phyloP scores from a whole-genome alignment of 1,140 invertebrate genomes.

The Belonocnema kinseyi region DNA sequence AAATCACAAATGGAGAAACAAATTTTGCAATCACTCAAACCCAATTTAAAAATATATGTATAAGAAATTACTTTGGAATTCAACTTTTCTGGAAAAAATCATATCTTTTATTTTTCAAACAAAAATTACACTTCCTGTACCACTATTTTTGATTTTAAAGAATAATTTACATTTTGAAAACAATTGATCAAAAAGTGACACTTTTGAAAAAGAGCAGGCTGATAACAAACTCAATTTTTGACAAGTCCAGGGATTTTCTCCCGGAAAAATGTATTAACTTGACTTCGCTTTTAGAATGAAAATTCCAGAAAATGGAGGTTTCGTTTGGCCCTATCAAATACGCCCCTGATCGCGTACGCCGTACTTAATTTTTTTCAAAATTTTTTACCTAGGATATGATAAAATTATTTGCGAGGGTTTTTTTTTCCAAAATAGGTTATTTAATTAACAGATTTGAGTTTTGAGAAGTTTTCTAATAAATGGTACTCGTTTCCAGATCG shows the following conservation, averaged over 20 bases:
- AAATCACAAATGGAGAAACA: neutral
- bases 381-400: neutral
- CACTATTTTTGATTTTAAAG: neutral
- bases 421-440: too few relatives aligned
- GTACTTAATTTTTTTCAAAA: neutral
- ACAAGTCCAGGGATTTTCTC: neutral
- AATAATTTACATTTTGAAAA: neutral
- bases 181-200: neutral
- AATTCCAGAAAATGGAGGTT: neutral
- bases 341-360: neutral
- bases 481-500: too few relatives aligned
- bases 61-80: neutral
- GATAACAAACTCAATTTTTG: neutral
- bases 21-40: neutral
- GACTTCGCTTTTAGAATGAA: neutral
- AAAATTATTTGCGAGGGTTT: neutral
- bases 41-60: neutral
- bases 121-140: neutral
- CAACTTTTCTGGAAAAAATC: neutral
- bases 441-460: too few relatives aligned
- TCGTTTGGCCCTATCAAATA: neutral
- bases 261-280: neutral
- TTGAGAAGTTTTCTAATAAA: too few relatives aligned
- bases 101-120: slow-evolving; percentile 17
- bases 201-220: neutral